Evolutionary conservation across 1,140 invertebrate species (phyloP), one percentile per base, ranked within the genome.

Genomic region (Meloidogyne floridensis): DNA sequence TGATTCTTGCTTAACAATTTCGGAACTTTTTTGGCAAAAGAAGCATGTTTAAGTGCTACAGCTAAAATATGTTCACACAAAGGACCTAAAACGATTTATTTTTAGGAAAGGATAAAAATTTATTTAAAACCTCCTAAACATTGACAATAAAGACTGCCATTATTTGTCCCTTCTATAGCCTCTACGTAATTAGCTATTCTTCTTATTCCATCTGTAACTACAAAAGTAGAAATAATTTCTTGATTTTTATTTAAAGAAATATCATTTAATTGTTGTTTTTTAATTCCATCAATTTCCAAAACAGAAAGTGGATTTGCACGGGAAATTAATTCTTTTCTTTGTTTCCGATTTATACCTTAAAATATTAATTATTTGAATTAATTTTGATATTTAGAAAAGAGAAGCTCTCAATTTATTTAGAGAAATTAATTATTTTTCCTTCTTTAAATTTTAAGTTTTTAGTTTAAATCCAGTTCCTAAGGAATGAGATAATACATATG

Each of bases 311-410:
- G 47, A 79, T 79, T 79, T 65, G 77, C 77, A 69, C 65, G 77
- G 5, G 77, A 79, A 54, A 79, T 42, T 72, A 79, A 79, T 65
- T 79, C 77, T 53, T 51, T 79, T 43, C 72, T 79, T 79, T 79
- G 77, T n/a, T 69, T 53, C 2, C 77, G 65, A 43, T 51, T 72
- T n/a, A 79, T 15, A 15, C 77, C 77, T 77, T 32, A 77, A 77
- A 77, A 56, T 7, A 10, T 8, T 11, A 51, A 42, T 20, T 32
- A 75, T 11, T 75, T 75, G 11, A 75, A 54, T 8, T 53, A 13
- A 53, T 11, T 10, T 10, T 11, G 3, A 56, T 10, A 56, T 47
- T 47, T 47, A 6, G 47, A 8, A 47, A 47, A 47, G 47, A 8
- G 7, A 47, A 6, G 4, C 47, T 47, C 47, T 6, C 4, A 47